Evolutionary conservation across 2,888 invertebrate species (phyloP).

Genomic region (Brenthis hecate): DNA sequence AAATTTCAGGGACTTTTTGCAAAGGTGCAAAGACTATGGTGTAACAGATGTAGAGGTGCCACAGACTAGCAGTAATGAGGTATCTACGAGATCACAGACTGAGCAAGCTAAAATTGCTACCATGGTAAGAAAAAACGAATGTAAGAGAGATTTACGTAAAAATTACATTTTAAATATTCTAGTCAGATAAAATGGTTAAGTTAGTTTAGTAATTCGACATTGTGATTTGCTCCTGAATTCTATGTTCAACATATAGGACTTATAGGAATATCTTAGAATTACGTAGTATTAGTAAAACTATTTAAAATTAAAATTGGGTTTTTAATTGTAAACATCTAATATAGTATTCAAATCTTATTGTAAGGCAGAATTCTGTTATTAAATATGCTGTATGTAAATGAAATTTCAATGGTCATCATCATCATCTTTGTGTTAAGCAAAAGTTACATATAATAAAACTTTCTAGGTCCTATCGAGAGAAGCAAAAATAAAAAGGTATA

Average conservation of each 20-base stretch:
- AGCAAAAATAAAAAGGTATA: constrained; percentile 89
- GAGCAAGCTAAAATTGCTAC: constrained; percentile 69
- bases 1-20: constrained; percentile 87
- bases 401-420: too few relatives aligned
- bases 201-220: not conserved
- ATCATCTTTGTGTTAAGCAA: too few relatives aligned
- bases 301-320: too few relatives aligned
- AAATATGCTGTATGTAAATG: too few relatives aligned
- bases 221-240: too few relatives aligned
- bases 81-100: constrained; percentile 49
- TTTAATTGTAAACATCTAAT: too few relatives aligned
- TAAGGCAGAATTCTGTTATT: too few relatives aligned
- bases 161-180: not conserved
- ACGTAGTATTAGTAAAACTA: too few relatives aligned
- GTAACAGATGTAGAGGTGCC: constrained; percentile 83
- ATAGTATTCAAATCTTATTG: too few relatives aligned
- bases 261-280: too few relatives aligned
- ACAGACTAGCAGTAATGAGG: constrained; percentile 48
- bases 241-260: too few relatives aligned
- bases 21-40: constrained; percentile 91
- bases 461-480: constrained; percentile 84
- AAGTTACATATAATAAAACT: not conserved
- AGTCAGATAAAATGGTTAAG: not conserved
- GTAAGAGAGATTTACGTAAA: not conserved
- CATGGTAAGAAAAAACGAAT: constrained; percentile 53